phyloP scores from a whole-genome alignment of 2,888 invertebrate genomes.

The Conops quadrifasciatus region DNA sequence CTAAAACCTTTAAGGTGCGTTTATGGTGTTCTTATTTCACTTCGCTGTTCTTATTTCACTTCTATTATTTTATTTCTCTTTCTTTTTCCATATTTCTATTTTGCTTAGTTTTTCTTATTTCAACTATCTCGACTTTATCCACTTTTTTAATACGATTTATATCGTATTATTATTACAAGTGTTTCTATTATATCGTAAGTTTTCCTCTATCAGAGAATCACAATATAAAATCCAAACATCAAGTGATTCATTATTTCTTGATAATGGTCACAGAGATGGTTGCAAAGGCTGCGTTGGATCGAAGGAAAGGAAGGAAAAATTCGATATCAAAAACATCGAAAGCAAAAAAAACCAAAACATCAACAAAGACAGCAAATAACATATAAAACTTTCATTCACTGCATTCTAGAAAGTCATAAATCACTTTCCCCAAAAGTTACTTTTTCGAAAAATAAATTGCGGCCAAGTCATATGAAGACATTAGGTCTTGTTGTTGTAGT shows the following conservation, averaged over 20 bases:
- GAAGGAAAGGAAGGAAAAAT: too few species aligned
- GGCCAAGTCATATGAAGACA: constrained; percentile 6
- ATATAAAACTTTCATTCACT: neutral
- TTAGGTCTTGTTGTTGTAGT: neutral
- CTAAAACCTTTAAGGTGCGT: too few species aligned
- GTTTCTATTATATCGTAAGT: too few species aligned
- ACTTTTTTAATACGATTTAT: too few species aligned
- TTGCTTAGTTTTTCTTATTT: neutral
- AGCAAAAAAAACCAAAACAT: constrained; percentile 41
- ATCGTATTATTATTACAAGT: too few species aligned
- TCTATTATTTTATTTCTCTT: neutral
- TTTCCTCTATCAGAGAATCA: too few species aligned
- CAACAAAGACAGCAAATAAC: constrained; percentile 33
- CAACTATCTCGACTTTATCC: too few species aligned
- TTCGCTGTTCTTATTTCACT: neutral
- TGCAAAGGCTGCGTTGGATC: too few species aligned
- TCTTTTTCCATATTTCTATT: neutral
- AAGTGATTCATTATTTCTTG: too few species aligned
- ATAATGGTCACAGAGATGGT: too few species aligned
- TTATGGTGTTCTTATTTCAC: neutral
- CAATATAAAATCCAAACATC: too few species aligned
- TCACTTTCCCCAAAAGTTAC: constrained; percentile 31
- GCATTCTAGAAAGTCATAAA: constrained; percentile 21
- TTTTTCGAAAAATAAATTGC: constrained; percentile 13
- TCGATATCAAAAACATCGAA: neutral